Base-by-base conservation (phyloP, 2,797 vertebrate species). In the Aeoliscus strigatus region DNA sequence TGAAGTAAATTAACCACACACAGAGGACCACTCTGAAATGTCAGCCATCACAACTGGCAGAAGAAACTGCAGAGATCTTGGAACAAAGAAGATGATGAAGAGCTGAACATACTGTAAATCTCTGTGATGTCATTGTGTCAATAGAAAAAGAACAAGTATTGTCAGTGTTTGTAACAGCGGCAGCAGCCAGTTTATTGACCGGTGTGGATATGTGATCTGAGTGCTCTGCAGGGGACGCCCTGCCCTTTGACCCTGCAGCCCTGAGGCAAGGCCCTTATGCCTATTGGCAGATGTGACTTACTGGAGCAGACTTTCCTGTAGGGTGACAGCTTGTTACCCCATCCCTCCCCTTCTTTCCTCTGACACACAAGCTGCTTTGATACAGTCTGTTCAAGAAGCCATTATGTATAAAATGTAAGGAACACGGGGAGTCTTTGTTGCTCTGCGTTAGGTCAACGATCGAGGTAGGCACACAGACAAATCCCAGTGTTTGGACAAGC, bases 211-310 rank as follows among this genome's bases (percentile, higher is more conserved):
- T 78, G 72, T 80, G 84, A 86, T 83, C 80, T 72, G 70, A 66
- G 65, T 4, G 28, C 71, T 71, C 62, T 64, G 69, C 68, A 54
- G 76, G 65, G 74, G 60, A 69, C 34, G 64, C 64, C 40, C 43
- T 60, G 63, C 66, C 78, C 80, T 84, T 51, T 85, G 81, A 85
- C 82, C 81, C 64, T 16, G 28, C 55, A 74, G 74, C 82, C 78
- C 81, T 72, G 35, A 70, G 79, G 80, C 79, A 75, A 40, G 65
- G 66, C 66, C 69, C 73, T 65, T 31, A 44, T 77, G 77, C 54
- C 64, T 18, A 25, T 27, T 66, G 76, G 82, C 82, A 87, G 83
- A 86, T 87, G 82, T 82, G 75, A 79, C 75, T 78, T 73, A 75
- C 65, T 77, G 66, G 67, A 83, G 75, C 81, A 83, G 79, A 81